Evolutionary conservation across 2,888 invertebrate species (phyloP), one percentile per base, ranked within the genome.

Genomic region (Dicyrtomina minuta): DNA sequence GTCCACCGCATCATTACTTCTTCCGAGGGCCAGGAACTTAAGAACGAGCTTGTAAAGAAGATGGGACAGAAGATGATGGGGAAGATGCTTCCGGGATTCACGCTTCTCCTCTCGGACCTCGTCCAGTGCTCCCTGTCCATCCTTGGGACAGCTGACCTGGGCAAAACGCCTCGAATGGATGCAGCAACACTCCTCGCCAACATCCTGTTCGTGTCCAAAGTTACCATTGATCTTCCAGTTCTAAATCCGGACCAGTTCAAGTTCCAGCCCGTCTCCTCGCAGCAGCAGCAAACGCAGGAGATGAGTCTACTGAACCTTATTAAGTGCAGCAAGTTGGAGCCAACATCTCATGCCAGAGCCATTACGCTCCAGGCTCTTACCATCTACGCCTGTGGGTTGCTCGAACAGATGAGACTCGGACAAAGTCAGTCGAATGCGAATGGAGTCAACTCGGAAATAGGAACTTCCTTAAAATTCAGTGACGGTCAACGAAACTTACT

Each of bases 111-210:
- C 61, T 83, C 94, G 66, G 96, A 96, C 84, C 90, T 96, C 79
- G 90, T 96, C 43, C 91, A 92, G 80, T 95, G 95, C 10, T 92
- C 93, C 75, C 92, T 93, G 71, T 88, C 91, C 22, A 88, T 96
- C 73, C 85, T 96, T 70, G 91, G 91, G 78, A 90, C 90, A 17
- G 86, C 88, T 15, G 94, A 94, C 80, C 86, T 90, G 75, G 80
- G 75, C 2, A 83, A 88, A 88, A 89, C 90, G 71, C 96, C 96
- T 0, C 86, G 96, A 70, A 90, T 91, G 12, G 96, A 96, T 80
- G 96, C 96, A 0, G 89, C 95, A 26, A 90, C 93, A 0, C 89
- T 96, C 72, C 84, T 97, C 41, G 95, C 95, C 0, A 90, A 93
- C 0, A 83, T 97, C 66, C 83, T 96, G 51, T 90, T 93, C 75